Percentiles rank a stretch among this genome's conserved stretches.
Conservation (phyloP, 2,888 invertebrate species). For the Venusia cambrica region DNA sequence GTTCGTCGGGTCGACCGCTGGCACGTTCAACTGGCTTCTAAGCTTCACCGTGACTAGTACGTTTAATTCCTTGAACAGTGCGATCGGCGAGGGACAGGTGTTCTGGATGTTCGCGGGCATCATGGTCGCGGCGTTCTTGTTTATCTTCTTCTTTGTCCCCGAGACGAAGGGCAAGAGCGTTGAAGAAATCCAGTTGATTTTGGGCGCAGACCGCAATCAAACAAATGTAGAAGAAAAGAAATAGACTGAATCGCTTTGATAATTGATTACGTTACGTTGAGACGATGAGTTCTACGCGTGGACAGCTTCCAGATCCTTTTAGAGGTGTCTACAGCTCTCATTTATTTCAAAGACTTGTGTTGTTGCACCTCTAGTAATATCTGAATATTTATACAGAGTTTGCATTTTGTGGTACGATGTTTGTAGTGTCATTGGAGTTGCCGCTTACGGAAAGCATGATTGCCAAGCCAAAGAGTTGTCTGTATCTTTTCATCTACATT, state of each 20-base stretch:
- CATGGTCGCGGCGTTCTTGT: conserved; percentile 83
- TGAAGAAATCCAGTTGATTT: conserved; percentile 82
- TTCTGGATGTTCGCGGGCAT: conserved; percentile 89
- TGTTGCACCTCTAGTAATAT: background rate
- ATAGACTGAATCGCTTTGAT: conserved; percentile 61
- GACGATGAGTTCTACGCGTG: too few relatives aligned
- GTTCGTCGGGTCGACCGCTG: conserved; percentile 88
- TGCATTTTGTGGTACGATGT: conserved; percentile 26
- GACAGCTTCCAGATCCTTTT: too few relatives aligned
- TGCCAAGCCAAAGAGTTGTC: conserved; percentile 59
- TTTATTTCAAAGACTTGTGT: background rate
- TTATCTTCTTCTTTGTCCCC: conserved; percentile 85
- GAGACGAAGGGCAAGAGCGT: conserved; percentile 87
- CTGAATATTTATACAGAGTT: conserved; percentile 17
- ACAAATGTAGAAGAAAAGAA: conserved; percentile 51
- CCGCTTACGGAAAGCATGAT: conserved; percentile 43
- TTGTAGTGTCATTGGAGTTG: conserved; percentile 35
- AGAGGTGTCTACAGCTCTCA: background rate
- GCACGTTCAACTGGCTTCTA: conserved; percentile 90
- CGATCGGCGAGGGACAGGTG: conserved; percentile 82
- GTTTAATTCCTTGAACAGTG: conserved; percentile 79
- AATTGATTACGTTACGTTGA: too few relatives aligned
- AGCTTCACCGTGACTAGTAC: conserved; percentile 90
- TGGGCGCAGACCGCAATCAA: conserved; percentile 57
- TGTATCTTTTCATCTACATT: conserved; percentile 26